Conservation (phyloP, 2,113 vertebrate species). For the Xyrauchen texanus region DNA sequence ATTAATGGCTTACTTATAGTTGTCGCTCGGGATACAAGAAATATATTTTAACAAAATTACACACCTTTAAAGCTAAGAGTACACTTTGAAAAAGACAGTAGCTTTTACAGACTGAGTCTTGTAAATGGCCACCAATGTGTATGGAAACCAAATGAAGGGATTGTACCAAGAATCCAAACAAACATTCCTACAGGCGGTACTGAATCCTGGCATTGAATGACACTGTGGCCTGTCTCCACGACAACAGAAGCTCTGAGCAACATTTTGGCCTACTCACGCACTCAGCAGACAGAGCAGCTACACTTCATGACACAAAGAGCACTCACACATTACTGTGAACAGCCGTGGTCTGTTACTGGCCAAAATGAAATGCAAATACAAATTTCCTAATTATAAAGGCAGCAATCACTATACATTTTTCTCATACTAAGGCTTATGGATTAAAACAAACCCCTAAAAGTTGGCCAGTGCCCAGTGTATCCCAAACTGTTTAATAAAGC, state of each 20-base stretch:
- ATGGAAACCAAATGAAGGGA: not conserved
- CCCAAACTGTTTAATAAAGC: too few relatives aligned
- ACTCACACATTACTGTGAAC: slow-evolving; percentile 37
- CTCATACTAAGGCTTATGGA: not conserved
- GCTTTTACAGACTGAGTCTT: not conserved
- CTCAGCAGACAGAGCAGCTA: slow-evolving; percentile 14
- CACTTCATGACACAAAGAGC: slow-evolving; percentile 42
- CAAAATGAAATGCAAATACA: slow-evolving; percentile 3
- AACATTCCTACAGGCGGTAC: slow-evolving; percentile 1
- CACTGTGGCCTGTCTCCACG: slow-evolving; percentile 26
- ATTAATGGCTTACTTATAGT: too few relatives aligned
- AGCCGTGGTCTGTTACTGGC: slow-evolving; percentile 34
- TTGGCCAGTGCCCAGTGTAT: too few relatives aligned
- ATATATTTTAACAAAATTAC: too few relatives aligned
- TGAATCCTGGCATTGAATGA: slow-evolving; percentile 35
- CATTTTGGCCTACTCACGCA: slow-evolving; percentile 30
- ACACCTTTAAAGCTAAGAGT: not conserved
- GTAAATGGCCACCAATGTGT: slow-evolving; percentile 2
- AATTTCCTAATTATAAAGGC: not conserved
- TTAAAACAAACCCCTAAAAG: too few relatives aligned
- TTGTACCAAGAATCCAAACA: not conserved
- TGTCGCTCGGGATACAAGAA: too few relatives aligned
- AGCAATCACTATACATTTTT: not conserved
- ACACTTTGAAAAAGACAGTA: not conserved
- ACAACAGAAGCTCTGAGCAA: slow-evolving; percentile 45